phyloP scores from a whole-genome alignment of 2,888 invertebrate species.

The Brenthis ino region DNA sequence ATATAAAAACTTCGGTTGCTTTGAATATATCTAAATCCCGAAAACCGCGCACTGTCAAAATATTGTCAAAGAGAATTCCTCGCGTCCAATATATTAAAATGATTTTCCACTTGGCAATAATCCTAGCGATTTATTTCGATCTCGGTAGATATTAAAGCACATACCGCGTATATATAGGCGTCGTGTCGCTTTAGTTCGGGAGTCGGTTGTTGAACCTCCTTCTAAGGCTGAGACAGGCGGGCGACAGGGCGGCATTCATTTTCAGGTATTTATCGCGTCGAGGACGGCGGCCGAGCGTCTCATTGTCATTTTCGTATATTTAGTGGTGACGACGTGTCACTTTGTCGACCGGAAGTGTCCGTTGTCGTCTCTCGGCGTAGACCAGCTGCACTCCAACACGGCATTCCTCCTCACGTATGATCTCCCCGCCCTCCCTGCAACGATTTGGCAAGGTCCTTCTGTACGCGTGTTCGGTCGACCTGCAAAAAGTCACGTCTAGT shows the following conservation, averaged over 20 bases:
- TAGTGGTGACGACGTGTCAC: conserved; percentile 59
- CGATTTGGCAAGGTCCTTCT: conserved; percentile 54
- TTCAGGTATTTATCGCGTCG: conserved; percentile 53
- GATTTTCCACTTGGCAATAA: conserved; percentile 81
- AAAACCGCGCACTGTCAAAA: conserved; percentile 78
- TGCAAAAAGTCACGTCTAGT: conserved; percentile 41
- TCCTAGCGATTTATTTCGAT: conserved; percentile 81
- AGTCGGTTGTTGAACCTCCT: conserved; percentile 76
- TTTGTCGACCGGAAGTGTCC: conserved; percentile 62
- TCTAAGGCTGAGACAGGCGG: conserved; percentile 61
- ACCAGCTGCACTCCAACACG: conserved; percentile 36
- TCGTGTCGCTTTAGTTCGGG: conserved; percentile 63
- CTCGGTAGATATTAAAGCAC: conserved; percentile 76
- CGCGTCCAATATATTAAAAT: conserved; percentile 80
- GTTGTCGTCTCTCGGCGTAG: conserved; percentile 59
- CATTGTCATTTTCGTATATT: conserved; percentile 65
- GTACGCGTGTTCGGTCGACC: conserved; percentile 41
- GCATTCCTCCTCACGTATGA: conserved; percentile 1
- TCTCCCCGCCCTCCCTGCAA: conserved; percentile 32
- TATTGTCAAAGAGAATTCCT: conserved; percentile 81
- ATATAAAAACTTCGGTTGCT: conserved; percentile 55
- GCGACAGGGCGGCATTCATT: conserved; percentile 51
- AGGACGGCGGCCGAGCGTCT: conserved; percentile 61
- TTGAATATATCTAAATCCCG: conserved; percentile 65
- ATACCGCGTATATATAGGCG: conserved; percentile 76